These are phyloP conservation scores for Drosophila erecta DNA, from an alignment of 1,140 invertebrate genomes.

Conservation along the genomic window DNA sequence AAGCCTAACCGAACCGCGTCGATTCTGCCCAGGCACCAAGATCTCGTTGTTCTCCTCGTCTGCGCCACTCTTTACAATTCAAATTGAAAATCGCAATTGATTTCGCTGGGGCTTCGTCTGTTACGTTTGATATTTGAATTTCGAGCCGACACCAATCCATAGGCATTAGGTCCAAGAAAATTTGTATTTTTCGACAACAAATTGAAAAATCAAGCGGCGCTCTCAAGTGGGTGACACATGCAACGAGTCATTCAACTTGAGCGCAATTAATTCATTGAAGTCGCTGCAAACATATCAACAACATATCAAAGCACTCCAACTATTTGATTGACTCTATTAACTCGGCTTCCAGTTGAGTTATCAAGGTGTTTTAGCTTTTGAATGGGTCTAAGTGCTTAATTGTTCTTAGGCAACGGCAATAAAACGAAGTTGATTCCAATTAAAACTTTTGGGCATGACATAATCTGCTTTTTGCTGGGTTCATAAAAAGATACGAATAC, in stretches of 20 bases:
- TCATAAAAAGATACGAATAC: neutral
- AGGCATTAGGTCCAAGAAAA: constrained; percentile 48
- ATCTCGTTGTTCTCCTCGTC: constrained; percentile 32
- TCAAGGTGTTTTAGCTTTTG: constrained; percentile 6
- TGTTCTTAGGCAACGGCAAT: neutral
- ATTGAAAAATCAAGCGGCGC: constrained; percentile 44
- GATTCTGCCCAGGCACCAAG: constrained; percentile 20
- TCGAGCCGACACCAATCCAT: constrained; percentile 62
- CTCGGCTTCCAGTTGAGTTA: constrained; percentile 20
- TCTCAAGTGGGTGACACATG: constrained; percentile 53
- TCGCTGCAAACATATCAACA: constrained; percentile 7
- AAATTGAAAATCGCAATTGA: constrained; percentile 76
- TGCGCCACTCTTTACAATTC: constrained; percentile 59
- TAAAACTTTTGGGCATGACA: too few relatives aligned
- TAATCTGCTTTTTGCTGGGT: too few relatives aligned
- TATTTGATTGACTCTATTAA: constrained; percentile 5
- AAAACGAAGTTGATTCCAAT: too few relatives aligned
- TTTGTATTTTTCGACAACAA: constrained; percentile 61
- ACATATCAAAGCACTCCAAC: constrained; percentile 12
- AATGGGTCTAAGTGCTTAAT: neutral
- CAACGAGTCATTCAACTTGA: constrained; percentile 65
- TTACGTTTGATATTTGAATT: constrained; percentile 69
- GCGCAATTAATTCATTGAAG: constrained; percentile 48
- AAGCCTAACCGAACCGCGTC: constrained; percentile 17
- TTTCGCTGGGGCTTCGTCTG: constrained; percentile 29